These are phyloP conservation scores for Catamblyrhynchus diadema DNA, from an alignment of 2,797 vertebrate genomes.

Conservation along the genomic window DNA sequence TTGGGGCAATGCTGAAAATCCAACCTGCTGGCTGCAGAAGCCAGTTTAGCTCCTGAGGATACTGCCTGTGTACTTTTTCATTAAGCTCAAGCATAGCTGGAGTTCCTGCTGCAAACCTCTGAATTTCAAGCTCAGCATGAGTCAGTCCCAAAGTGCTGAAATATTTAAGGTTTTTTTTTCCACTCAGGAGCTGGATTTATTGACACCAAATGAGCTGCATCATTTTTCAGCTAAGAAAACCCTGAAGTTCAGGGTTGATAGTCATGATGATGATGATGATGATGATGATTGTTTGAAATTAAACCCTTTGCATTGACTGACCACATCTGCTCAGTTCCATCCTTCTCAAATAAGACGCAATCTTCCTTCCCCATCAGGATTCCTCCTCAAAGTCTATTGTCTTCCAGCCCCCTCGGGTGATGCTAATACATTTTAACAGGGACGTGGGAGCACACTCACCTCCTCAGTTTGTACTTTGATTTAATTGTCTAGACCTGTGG, in stretches of 20 bases:
- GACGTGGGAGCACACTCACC: not conserved
- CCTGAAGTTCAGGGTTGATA: not conserved
- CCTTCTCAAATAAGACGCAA: not conserved
- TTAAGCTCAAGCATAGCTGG: slow-evolving; percentile 46
- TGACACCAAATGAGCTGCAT: not conserved
- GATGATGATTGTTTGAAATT: slow-evolving; percentile 37
- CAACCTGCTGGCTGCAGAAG: not conserved
- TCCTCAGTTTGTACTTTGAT: not conserved
- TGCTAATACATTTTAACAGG: slow-evolving; percentile 29
- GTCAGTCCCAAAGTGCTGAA: slow-evolving; percentile 45
- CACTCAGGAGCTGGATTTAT: slow-evolving; percentile 26
- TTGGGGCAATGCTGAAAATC: not conserved
- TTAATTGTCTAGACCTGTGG: not conserved
- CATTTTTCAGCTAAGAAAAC: slow-evolving; percentile 38
- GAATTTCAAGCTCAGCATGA: slow-evolving; percentile 56
- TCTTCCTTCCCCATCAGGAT: not conserved
- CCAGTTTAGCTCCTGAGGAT: slow-evolving; percentile 13
- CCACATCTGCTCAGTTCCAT: not conserved
- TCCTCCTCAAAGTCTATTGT: not conserved
- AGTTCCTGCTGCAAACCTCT: slow-evolving; percentile 40
- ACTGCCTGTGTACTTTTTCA: slow-evolving; percentile 28
- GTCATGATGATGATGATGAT: not conserved
- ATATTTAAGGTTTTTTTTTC: slow-evolving; percentile 62
- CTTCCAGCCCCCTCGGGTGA: not conserved
- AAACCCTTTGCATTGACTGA: slow-evolving; percentile 5